Conservation (phyloP, 1,140 invertebrate genomes). For the Polyergus mexicanus region DNA sequence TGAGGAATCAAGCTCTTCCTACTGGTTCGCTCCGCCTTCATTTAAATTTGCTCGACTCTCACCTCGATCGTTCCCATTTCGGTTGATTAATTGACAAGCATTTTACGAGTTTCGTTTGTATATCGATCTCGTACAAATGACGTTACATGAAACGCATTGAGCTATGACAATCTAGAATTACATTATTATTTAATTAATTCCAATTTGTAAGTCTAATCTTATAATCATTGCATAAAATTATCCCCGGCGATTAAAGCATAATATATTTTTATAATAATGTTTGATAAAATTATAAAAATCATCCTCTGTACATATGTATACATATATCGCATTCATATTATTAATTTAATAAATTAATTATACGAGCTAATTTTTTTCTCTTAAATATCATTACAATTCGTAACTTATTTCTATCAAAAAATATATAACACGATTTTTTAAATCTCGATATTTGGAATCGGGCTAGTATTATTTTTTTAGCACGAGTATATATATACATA, state of each 20-base stretch:
- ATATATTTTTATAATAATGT: background rate
- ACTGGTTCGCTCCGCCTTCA: constrained; percentile 79
- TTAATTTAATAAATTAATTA: background rate
- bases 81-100: background rate
- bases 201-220: background rate
- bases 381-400: background rate
- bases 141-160: background rate
- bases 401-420: background rate
- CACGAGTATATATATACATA: background rate
- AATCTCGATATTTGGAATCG: background rate
- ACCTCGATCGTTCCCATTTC: background rate
- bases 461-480: background rate
- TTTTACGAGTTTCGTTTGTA: background rate
- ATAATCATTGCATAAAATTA: background rate
- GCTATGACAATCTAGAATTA: background rate
- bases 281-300: background rate
- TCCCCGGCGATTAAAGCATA: background rate
- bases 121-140: background rate
- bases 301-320: background rate
- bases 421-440: background rate
- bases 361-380: background rate
- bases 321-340: background rate
- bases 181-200: constrained; percentile 1
- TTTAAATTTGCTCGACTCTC: constrained; percentile 47
- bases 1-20: constrained; percentile 72